Percentiles rank a stretch among this genome's conserved stretches.
phyloP scores from a whole-genome alignment of 2,113 vertebrate genomes.

The Eptesicus fuscus region DNA sequence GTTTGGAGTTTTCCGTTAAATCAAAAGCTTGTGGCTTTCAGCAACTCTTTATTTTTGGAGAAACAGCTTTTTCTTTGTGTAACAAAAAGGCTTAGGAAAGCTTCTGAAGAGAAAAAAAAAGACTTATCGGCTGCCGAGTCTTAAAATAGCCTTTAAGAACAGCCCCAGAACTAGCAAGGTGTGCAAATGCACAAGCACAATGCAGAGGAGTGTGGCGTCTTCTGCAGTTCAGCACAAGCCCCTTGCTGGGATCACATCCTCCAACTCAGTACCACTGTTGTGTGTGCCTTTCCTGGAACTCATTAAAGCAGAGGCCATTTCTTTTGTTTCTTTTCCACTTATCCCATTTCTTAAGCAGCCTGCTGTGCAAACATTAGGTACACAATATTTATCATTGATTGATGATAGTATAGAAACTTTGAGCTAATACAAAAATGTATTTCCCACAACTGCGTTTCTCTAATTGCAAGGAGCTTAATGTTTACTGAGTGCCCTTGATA shows the following conservation, averaged over 20 bases:
- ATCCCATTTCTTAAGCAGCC: not conserved
- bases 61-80: slow-evolving; percentile 71
- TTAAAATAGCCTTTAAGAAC: slow-evolving; percentile 65
- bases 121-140: slow-evolving; percentile 43
- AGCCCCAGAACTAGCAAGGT: not conserved
- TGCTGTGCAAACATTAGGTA: not conserved
- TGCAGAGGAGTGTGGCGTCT: not conserved
- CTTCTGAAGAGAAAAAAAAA: slow-evolving; percentile 47
- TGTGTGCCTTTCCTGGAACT: not conserved
- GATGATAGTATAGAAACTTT: not conserved
- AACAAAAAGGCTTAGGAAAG: slow-evolving; percentile 72
- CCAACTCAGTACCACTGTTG: not conserved
- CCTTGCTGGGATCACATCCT: not conserved
- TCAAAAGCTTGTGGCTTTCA: slow-evolving; percentile 72
- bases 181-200: not conserved
- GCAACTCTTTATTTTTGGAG: slow-evolving; percentile 71
- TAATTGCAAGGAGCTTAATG: not conserved
- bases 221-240: not conserved
- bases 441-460: not conserved
- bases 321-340: slow-evolving; percentile 31
- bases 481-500: not conserved
- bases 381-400: not conserved
- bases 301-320: not conserved
- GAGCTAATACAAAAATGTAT: slow-evolving; percentile 3
- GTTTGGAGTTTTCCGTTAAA: slow-evolving; percentile 69